phyloP scores from a whole-genome alignment of 2,797 vertebrate genomes.

The Phrynocephalus vlangalii region DNA sequence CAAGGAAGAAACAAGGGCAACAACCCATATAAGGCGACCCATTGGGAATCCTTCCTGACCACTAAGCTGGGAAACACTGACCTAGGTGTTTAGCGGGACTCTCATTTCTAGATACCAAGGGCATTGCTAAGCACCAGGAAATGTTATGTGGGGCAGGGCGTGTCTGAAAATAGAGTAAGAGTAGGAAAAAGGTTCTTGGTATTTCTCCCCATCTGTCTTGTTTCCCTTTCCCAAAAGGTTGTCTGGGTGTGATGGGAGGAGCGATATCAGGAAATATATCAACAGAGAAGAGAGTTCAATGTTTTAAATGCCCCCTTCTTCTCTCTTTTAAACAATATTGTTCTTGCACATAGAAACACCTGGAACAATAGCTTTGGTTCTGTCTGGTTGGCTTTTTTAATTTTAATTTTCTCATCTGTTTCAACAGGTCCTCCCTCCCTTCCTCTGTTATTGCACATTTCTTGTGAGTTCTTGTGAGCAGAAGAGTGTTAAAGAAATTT shows the following conservation, averaged over 20 bases:
- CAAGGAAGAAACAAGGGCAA: too few species aligned
- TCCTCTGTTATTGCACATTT: too few species aligned
- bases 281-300: not conserved
- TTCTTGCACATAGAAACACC: not conserved
- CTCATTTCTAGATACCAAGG: not conserved
- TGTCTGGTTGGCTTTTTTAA: not conserved
- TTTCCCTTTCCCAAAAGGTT: not conserved
- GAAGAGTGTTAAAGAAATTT: too few species aligned
- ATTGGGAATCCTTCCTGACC: too few species aligned
- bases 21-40: too few species aligned
- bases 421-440: too few species aligned
- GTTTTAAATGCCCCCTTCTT: not conserved
- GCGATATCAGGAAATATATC: not conserved
- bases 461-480: too few species aligned
- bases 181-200: not conserved
- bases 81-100: not conserved
- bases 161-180: not conserved
- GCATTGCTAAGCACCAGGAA: not conserved
- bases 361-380: not conserved
- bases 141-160: too few species aligned
- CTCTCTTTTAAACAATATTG: not conserved
- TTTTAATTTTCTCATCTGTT: not conserved
- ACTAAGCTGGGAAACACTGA: too few species aligned
- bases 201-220: not conserved
- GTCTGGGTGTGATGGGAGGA: not conserved